Evolutionary conservation across 2,797 vertebrate genomes (phyloP), one percentile per base, ranked within the genome.

Genomic region (Antennarius maculatus): DNA sequence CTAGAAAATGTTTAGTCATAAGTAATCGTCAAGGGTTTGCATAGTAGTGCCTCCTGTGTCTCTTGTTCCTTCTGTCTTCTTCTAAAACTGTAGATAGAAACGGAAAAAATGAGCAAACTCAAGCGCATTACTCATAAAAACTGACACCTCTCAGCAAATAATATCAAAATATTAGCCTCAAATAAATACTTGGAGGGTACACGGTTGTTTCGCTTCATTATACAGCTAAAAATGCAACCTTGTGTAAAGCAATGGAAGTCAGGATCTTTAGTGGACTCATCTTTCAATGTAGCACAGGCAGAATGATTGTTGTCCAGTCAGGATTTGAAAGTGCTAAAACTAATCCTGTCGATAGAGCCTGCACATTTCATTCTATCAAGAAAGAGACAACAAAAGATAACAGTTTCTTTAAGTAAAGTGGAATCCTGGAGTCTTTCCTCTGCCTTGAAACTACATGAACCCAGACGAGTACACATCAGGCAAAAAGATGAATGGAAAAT

Each of bases 281-380:
- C n/a, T 57, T 45, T 61, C 47, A 66, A 51, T 52, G 46, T 16
- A 71, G 70, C 56, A 47, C 48, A 23, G 46, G 49, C 53, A 71
- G 59, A 71, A 61, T 52, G 54, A 67, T 54, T 69, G 23, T 23
- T 2, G 23, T 23, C 23, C 39, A 58, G 56, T 77, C 73, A 23
- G 23, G 23, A 23, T 23, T 61, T 37, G 56, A 67, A 69, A 80
- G 66, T 60, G 61, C 42, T 75, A 68, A 82, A 76, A 80, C 71
- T 83, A 86, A 86, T 81, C 73, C 68, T 74, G 70, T 88, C 84
- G 78, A 48, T 58, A 46, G 12, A 5, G 66, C 67, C 65, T 63
- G 59, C 53, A 58, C 77, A 58, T 23, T 23, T 23, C 79, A 83
- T 85, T 84, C 74, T 69, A 76, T 16, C 45, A 23, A 11, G 56